These are phyloP conservation scores for Sminthurinus aureus DNA, from an alignment of 2,888 invertebrate species.

Conservation along the genomic window DNA sequence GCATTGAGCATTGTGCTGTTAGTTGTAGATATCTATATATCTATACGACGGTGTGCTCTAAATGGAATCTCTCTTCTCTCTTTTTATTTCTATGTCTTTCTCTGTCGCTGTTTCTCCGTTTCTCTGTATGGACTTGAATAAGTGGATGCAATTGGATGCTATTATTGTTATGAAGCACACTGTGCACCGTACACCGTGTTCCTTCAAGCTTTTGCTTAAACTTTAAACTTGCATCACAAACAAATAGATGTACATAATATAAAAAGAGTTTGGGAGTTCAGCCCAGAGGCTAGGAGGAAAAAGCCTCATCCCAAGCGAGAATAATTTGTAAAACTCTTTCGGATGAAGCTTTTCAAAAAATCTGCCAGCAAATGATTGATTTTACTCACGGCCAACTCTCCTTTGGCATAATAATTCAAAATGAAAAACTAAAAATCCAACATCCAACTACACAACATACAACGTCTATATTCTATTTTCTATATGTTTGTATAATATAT, in stretches of 20 bases:
- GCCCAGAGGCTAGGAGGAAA: conserved; percentile 28
- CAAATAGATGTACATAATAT: neutral
- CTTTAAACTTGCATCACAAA: neutral
- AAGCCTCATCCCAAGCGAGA: conserved; percentile 43
- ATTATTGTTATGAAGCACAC: conserved; percentile 20
- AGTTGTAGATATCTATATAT: neutral
- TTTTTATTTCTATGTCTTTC: too few species aligned
- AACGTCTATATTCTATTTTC: too few species aligned
- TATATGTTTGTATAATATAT: too few species aligned
- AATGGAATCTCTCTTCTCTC: neutral
- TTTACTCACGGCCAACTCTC: conserved; percentile 34
- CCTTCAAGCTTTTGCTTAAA: neutral
- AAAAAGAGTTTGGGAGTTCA: conserved; percentile 1
- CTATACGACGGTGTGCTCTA: conserved; percentile 9
- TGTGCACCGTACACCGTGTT: neutral
- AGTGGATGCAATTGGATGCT: conserved; percentile 36
- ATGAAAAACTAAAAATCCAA: neutral
- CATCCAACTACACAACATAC: neutral
- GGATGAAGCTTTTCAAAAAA: conserved; percentile 40
- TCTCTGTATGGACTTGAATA: conserved; percentile 17
- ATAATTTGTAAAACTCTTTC: conserved; percentile 43
- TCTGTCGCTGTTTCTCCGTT: neutral
- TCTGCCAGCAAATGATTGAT: conserved; percentile 41
- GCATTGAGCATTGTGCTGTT: conserved; percentile 27
- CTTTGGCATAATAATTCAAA: conserved; percentile 26